Evolutionary conservation across 1,140 invertebrate genomes (phyloP).

Genomic region (Cotesia glomerata): DNA sequence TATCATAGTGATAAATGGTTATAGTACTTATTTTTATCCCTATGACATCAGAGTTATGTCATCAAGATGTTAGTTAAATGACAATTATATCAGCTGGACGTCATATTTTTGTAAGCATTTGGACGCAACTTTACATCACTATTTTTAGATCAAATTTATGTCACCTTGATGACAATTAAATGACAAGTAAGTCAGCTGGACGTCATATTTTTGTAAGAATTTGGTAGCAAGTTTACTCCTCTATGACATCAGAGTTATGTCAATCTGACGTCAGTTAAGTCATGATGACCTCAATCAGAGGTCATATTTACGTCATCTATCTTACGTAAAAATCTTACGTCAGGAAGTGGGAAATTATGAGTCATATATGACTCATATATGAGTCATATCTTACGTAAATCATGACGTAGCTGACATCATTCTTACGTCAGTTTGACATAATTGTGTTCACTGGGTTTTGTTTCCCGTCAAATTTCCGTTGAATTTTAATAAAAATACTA

Average conservation of each 20-base stretch:
- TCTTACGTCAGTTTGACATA: not conserved
- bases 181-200: conserved; percentile 8
- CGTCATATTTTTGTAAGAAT: conserved; percentile 10
- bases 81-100: not conserved
- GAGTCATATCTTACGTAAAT: not conserved
- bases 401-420: not conserved
- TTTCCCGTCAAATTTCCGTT: no score
- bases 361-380: not conserved
- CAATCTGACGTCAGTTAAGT: not conserved
- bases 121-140: not conserved
- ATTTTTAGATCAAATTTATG: not conserved
- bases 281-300: not conserved
- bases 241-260: conserved; percentile 3
- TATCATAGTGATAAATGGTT: not conserved
- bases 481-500: no score
- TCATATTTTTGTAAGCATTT: conserved; percentile 6
- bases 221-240: not conserved
- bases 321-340: not conserved
- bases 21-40: not conserved
- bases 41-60: conserved; percentile 2
- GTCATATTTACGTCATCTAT: conserved; percentile 11
- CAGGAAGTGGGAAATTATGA: not conserved
- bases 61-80: not conserved
- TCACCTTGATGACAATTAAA: not conserved
- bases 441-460: not conserved